Evolutionary conservation across 2,113 vertebrate genomes (phyloP).

Genomic region (Himantopus leucocephalus): DNA sequence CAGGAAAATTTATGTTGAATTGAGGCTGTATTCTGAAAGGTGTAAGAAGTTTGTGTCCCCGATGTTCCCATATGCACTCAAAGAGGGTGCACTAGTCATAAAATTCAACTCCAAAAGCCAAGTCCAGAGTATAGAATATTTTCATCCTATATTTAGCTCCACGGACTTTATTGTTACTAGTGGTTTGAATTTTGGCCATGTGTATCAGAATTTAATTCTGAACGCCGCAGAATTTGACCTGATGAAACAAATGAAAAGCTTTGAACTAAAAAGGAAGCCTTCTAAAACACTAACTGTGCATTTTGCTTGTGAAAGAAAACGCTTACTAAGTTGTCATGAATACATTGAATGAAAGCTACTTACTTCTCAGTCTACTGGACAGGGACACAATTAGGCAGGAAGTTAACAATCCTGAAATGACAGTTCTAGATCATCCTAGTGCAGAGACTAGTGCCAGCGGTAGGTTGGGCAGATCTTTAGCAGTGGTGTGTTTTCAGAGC

Average conservation of each 20-base stretch:
- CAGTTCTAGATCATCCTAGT: conserved; percentile 7
- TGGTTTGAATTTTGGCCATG: background rate
- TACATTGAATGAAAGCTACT: conserved; percentile 24
- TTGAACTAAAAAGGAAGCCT: background rate
- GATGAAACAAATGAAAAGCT: conserved; percentile 4
- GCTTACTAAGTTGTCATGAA: conserved; percentile 46
- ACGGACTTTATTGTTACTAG: background rate
- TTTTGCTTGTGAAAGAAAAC: conserved; percentile 36
- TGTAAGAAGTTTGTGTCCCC: background rate
- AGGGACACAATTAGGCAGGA: conserved; percentile 37
- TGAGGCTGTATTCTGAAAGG: background rate
- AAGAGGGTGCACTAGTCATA: background rate
- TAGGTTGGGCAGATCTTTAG: background rate
- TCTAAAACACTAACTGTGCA: background rate
- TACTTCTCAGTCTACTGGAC: conserved; percentile 36
- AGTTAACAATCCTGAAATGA: background rate
- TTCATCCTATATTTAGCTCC: background rate
- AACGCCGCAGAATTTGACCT: background rate
- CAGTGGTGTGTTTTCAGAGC: background rate
- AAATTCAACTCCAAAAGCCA: background rate
- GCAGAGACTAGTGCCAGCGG: background rate
- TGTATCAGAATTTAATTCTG: background rate
- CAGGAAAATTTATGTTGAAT: background rate
- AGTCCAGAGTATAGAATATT: background rate
- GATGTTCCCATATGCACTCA: background rate